Evolutionary conservation across 2,797 vertebrate species (phyloP), one percentile per base, ranked within the genome.

Genomic region (Argentina silus): DNA sequence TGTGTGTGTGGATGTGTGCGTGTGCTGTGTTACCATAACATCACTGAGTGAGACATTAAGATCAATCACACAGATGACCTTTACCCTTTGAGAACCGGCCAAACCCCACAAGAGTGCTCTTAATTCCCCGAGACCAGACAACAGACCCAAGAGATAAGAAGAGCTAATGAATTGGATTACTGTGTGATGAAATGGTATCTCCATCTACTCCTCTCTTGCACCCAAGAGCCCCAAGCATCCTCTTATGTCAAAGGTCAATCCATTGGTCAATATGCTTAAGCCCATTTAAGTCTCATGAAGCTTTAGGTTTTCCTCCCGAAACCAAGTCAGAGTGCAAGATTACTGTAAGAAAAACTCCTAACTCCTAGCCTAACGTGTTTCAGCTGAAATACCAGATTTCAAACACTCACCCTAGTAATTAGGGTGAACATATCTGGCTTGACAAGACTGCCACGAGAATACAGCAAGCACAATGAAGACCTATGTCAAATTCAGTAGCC

Each of bases 51-150:
- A 78, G 67, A 79, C 78, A 78, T 74, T 82, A 88, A 76, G 76
- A 80, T 36, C 83, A 80, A 73, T 87, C 81, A 75, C 71, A 81
- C 78, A 84, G 80, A 72, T 89, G 80, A 89, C 83, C 81, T 89
- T 83, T 87, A 86, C 84, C 82, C 75, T 81, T 81, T 23, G 7
- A 82, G 76, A 75, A 80, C 70, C 81, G 79, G 80, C 74, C 81
- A 78, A 86, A 73, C 74, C 70, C 53, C 78, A 82, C 73, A 68
- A 74, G 70, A 81, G 78, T 70, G 79, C 78, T 75, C 78, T 83
- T 84, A 80, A 84, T 86, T 74, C 74, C 83, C 75, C 0, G 47
- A 75, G 79, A 81, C 59, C 78, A 78, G 83, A 88, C 87, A 81
- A 83, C 84, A 86, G 61, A 85, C 79, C 69, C 79, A 82, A 86